These are phyloP conservation scores for Sphaeridia pumilis DNA, from an alignment of 2,888 invertebrate species.

Conservation along the genomic window DNA sequence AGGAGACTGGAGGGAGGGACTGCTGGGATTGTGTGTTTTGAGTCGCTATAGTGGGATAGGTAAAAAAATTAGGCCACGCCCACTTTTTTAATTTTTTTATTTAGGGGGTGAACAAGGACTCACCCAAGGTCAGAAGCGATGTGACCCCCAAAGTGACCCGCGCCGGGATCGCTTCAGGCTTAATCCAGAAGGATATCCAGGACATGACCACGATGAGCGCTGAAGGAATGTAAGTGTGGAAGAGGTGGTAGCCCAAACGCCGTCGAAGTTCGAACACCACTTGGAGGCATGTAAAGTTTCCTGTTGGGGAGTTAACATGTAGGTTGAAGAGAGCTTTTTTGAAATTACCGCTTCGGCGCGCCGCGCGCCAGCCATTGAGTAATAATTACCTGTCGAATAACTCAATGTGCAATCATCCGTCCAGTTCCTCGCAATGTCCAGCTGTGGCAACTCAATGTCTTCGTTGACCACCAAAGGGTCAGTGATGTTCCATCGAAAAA, in stretches of 20 bases:
- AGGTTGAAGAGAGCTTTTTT: too few relatives aligned
- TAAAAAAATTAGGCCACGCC: too few relatives aligned
- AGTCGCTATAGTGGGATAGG: too few relatives aligned
- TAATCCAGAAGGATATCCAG: conserved; percentile 94
- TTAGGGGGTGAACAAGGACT: conserved; percentile 28
- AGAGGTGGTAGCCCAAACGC: conserved; percentile 75
- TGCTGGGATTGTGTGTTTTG: conserved; percentile 87
- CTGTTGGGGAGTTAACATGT: conserved; percentile 43
- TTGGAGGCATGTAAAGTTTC: conserved; percentile 86
- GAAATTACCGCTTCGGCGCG: too few relatives aligned
- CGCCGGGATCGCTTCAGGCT: conserved; percentile 82
- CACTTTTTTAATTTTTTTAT: neutral
- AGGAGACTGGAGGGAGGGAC: conserved; percentile 77
- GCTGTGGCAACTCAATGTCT: conserved; percentile 75
- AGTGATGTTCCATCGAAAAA: conserved; percentile 79
- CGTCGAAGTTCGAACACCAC: conserved; percentile 72
- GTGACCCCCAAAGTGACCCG: conserved; percentile 79
- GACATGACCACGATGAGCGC: conserved; percentile 64
- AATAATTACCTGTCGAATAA: conserved; percentile 71
- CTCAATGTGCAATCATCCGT: conserved; percentile 80
- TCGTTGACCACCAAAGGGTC: conserved; percentile 77
- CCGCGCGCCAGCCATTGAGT: too few relatives aligned
- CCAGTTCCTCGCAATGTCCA: conserved; percentile 74
- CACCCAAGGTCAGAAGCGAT: conserved; percentile 69
- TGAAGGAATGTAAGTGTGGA: conserved; percentile 85